Evolutionary conservation across 1,140 invertebrate species (phyloP).

Genomic region (Globodera ellingtonae): DNA sequence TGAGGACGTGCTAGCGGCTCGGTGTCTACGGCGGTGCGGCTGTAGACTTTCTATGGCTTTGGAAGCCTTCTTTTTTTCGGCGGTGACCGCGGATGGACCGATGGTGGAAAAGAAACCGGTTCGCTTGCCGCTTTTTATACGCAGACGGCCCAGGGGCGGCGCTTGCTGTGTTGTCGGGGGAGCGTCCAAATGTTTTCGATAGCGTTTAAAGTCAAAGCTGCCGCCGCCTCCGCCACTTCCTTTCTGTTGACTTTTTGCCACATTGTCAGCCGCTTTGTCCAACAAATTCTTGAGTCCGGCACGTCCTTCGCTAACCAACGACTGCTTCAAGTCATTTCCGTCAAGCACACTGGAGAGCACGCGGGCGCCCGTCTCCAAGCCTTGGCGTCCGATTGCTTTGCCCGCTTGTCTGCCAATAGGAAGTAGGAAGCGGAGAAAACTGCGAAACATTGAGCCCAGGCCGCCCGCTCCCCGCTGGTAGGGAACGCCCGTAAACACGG

Average conservation of each 20-base stretch:
- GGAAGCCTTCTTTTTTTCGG: too few relatives aligned
- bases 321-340: conserved; percentile 18
- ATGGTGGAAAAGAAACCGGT: neutral
- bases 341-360: conserved; percentile 22
- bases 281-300: conserved; percentile 19
- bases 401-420: conserved; percentile 29
- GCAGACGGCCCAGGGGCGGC: too few relatives aligned
- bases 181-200: neutral
- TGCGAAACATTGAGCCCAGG: conserved; percentile 28
- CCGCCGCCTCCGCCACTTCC: neutral
- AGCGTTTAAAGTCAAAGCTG: conserved; percentile 10
- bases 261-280: conserved; percentile 17
- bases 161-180: neutral
- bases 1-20: too few relatives aligned
- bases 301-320: conserved; percentile 16
- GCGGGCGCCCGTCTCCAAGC: conserved; percentile 14
- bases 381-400: conserved; percentile 21
- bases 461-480: conserved; percentile 29
- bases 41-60: too few relatives aligned
- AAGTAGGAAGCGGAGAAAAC: conserved; percentile 24
- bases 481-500: neutral
- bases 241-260: conserved; percentile 6
- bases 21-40: too few relatives aligned
- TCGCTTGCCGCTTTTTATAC: too few relatives aligned
- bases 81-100: neutral